Conservation (phyloP, 2,113 vertebrate genomes). For the Seriola aureovittata region DNA sequence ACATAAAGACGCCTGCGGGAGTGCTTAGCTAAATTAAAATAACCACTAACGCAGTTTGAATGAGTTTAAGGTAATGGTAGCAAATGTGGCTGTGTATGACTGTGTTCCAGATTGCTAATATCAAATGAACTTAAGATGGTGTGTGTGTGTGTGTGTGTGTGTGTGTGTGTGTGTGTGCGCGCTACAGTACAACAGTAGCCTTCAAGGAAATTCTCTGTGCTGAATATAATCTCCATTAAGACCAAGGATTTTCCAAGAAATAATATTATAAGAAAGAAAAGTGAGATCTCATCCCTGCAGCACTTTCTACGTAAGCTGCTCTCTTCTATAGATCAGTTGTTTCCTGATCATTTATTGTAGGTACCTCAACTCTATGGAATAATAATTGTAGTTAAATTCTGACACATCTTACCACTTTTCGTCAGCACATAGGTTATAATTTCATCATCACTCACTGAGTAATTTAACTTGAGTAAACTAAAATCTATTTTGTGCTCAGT, state of each 20-base stretch:
- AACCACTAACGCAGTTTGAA: constrained; percentile 59
- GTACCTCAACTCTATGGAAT: not conserved
- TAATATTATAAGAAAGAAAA: not conserved
- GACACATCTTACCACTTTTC: not conserved
- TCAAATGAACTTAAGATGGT: constrained; percentile 32
- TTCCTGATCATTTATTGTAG: not conserved
- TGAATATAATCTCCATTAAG: not conserved
- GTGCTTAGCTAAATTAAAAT: constrained; percentile 56
- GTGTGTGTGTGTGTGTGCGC: not conserved
- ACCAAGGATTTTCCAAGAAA: not conserved
- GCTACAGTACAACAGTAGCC: not conserved
- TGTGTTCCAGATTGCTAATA: constrained; percentile 29
- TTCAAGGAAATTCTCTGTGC: not conserved
- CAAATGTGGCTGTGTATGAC: constrained; percentile 24
- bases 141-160: not conserved
- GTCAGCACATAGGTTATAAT: too few species aligned
- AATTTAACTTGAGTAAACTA: too few species aligned
- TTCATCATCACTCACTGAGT: too few species aligned
- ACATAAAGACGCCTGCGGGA: constrained; percentile 60
- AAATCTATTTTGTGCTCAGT: too few species aligned
- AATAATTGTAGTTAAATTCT: not conserved
- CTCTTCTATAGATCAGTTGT: not conserved
- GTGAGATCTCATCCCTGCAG: not conserved
- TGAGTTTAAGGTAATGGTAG: constrained; percentile 58
- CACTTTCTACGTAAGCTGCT: not conserved